Base-by-base conservation (phyloP, 2,113 vertebrate genomes). In the Mustela nigripes region DNA sequence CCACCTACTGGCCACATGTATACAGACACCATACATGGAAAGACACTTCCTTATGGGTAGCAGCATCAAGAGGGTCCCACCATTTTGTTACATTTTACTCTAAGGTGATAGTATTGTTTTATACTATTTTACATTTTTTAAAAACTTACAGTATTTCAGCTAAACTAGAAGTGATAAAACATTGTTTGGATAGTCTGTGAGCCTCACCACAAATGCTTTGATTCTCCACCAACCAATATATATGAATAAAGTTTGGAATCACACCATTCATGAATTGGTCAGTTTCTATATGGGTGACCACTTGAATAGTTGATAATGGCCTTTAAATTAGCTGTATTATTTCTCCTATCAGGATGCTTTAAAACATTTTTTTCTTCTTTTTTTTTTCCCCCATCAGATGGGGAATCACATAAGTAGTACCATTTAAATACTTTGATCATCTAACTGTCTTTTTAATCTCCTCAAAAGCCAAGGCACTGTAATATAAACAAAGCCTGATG, bases 341-440 rank as follows among this genome's bases (percentile, higher is more conserved):
- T 91, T 45, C 45, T 91, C 28, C 56, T 67, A n/a, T 31, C 80
- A 33, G 26, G 39, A n/a, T 3, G 22, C 31, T 76, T 58, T 48
- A 42, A 62, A 39, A 71, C 36, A 1, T 28, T 81, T 39, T 0
- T 4, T 4, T 5, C 79, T 69, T 65, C 5, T 62, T 86, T 53
- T 65, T 3, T 79, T 60, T 28, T 42, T 4, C 7, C 6, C 9
- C 53, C 65, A 62, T 28, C 79, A 83, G n/a, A 19, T 42, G 21
- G 3, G 9, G 28, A 87, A 36, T 42, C 62, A 39, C 74, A 33
- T 42, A 36, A 62, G 11, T 89, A 28, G 78, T 84, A 4, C 67
- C 39, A 58, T 92, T 78, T 26, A 82, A 69, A 94, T 3, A 86
- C 74, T 89, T 69, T 90, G n/a, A 87, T 76, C 78, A 71, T 56